Conservation (phyloP, 2,888 invertebrate species). For the Willowsia nigromaculata region DNA sequence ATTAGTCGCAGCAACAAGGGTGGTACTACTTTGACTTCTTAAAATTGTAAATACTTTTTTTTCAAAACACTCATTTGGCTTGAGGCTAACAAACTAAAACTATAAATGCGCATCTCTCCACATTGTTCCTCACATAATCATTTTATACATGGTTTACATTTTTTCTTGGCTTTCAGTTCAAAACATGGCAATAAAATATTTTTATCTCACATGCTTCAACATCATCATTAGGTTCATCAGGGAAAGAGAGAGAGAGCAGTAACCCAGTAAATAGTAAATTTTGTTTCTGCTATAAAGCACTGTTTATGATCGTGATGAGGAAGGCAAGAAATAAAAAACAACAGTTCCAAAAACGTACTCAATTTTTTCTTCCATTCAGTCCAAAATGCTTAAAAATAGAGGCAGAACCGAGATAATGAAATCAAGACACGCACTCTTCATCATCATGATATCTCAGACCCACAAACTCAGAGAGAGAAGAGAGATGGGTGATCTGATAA, state of each 20-base stretch:
- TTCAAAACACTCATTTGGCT: no score
- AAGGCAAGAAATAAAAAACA: background rate
- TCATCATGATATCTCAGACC: background rate
- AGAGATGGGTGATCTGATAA: conserved; percentile 14
- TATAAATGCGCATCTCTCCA: no score
- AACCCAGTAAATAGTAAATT: background rate
- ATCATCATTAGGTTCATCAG: background rate
- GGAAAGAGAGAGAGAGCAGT: no score
- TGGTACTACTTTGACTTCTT: no score
- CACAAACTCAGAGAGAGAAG: background rate
- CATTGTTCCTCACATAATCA: no score
- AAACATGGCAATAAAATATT: background rate
- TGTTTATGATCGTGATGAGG: background rate
- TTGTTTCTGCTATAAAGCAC: background rate
- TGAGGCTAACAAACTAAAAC: no score
- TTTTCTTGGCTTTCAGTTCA: no score
- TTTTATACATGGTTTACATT: no score
- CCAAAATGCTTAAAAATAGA: background rate
- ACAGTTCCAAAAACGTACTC: background rate
- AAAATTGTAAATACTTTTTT: no score
- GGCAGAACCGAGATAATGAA: background rate
- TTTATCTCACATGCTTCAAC: background rate
- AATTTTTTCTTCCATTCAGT: background rate
- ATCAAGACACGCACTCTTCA: conserved; percentile 8
- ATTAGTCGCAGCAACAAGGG: no score